Evolutionary conservation across 2,113 vertebrate species (phyloP), one percentile per base, ranked within the genome.

Genomic region (Cyprinodon tularosa): DNA sequence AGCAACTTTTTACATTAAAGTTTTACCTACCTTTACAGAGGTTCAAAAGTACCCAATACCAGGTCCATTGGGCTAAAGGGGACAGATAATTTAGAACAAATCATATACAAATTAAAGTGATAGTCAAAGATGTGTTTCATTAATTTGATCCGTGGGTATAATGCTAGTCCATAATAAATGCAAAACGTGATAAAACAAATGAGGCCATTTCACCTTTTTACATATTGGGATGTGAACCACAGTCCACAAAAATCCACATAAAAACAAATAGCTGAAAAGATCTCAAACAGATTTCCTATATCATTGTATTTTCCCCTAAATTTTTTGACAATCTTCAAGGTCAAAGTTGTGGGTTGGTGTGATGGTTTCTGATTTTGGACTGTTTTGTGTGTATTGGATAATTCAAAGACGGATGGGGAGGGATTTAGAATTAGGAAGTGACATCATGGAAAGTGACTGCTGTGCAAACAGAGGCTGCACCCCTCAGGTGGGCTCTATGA

Each of bases 401-500:
- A 57, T 22, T 67, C 60, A 36, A 29, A 61, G 63, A 70, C 39
- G 67, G 72, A 53, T 38, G 53, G 68, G 67, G 72, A 45, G 60
- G 50, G 62, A 44, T 68, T 82, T 38, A 62, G 42, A 48, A 71
- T 73, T 61, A 62, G 85, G 85, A 89, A 86, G 80, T 94, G 88
- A 93, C 91, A 91, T 94, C 88, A 89, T 91, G 90, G 91, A 92
- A 93, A 92, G 83, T 84, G 76, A 76, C 66, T 85, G 77, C 75
- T 80, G 80, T 76, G 71, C 69, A 80, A 82, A 83, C 77, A 83
- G 74, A 83, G 77, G 66, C 68, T 77, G 76, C 66, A 84, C 82
- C 73, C 81, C 64, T 81, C 84, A 89, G 89, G 91, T 88, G 85
- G 78, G 80, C 72, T 88, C 74, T 77, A 67, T 90, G 90, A 92